Conservation (phyloP, 2,888 invertebrate genomes). For the Elysia crispata region DNA sequence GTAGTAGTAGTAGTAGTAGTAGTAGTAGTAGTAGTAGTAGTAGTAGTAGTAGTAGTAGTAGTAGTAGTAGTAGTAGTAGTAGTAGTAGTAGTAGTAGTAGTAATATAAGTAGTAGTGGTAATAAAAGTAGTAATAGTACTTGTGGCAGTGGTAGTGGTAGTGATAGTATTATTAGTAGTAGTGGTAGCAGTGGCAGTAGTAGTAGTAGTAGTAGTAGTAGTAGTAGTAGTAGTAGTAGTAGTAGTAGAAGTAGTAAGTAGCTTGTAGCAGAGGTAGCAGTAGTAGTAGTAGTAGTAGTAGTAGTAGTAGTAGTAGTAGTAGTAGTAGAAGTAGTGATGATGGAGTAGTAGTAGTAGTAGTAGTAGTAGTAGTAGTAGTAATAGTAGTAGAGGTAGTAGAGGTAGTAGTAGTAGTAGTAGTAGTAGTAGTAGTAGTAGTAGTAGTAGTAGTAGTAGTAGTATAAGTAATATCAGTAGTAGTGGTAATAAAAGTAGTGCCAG, state of each 20-base stretch:
- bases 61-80: slow-evolving; percentile 27
- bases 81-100: slow-evolving; percentile 11
- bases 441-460: too few species aligned
- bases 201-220: slow-evolving; percentile 30
- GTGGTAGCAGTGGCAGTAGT: slow-evolving; percentile 32
- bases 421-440: neutral
- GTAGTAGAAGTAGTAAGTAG: neutral
- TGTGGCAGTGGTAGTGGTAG: too few species aligned
- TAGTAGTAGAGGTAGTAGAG: neutral
- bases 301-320: neutral
- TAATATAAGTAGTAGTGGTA: too few species aligned
- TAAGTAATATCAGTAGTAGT: too few species aligned
- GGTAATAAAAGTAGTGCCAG: too few species aligned
- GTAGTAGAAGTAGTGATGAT: too few species aligned
- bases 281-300: too few species aligned
- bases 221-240: too few species aligned
- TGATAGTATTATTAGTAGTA: too few species aligned
- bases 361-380: neutral
- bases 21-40: slow-evolving; percentile 26
- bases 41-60: slow-evolving; percentile 1
- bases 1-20: slow-evolving; percentile 31
- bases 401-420: neutral
- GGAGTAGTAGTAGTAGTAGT: too few species aligned
- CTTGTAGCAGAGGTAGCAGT: too few species aligned
- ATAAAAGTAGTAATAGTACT: too few species aligned